A percentile compares a stretch with the other conserved stretches of the same genome.
These are phyloP conservation scores for Nibea albiflora DNA, from an alignment of 2,113 vertebrate species.

Conservation along the genomic window DNA sequence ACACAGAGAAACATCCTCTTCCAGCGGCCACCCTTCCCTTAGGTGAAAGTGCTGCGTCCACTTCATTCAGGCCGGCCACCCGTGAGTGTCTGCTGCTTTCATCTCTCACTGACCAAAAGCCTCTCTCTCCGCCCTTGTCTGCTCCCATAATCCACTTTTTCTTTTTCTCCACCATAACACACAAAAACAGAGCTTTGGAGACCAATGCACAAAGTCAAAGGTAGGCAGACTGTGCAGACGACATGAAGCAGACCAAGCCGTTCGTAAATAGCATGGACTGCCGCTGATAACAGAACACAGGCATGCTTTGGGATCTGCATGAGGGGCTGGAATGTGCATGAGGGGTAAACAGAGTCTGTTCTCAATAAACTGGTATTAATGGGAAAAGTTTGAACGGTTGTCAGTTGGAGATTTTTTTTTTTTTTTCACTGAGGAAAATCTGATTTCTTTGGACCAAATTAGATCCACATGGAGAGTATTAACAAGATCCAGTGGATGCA, in stretches of 20 bases:
- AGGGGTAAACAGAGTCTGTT: slow-evolving; percentile 38
- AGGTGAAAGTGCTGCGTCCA: slow-evolving; percentile 38
- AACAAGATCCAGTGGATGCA: slow-evolving; percentile 9
- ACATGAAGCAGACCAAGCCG: slow-evolving; percentile 22
- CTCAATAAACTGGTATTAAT: slow-evolving; percentile 44
- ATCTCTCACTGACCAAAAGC: slow-evolving; percentile 46
- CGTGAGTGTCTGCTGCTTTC: slow-evolving; percentile 55
- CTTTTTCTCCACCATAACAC: slow-evolving; percentile 27
- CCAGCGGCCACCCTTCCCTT: slow-evolving; percentile 38
- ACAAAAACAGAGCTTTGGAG: slow-evolving; percentile 31
- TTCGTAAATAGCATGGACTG: slow-evolving; percentile 33
- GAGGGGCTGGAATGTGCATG: slow-evolving; percentile 24
- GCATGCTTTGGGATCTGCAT: slow-evolving; percentile 22
- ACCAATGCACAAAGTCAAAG: slow-evolving; percentile 34
- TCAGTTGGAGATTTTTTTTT: slow-evolving; percentile 22
- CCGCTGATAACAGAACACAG: slow-evolving; percentile 59
- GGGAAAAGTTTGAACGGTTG: slow-evolving; percentile 9
- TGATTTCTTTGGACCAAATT: slow-evolving; percentile 35
- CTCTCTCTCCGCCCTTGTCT: slow-evolving; percentile 28
- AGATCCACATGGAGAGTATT: slow-evolving; percentile 29
- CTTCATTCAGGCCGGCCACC: slow-evolving; percentile 50
- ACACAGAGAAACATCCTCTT: slow-evolving; percentile 52
- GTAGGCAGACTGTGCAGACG: slow-evolving; percentile 34
- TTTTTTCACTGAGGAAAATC: slow-evolving; percentile 14
- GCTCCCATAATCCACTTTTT: slow-evolving; percentile 54